These are phyloP conservation scores for Anguilla marmorata DNA, from an alignment of 2,797 vertebrate genomes.

Conservation along the genomic window DNA sequence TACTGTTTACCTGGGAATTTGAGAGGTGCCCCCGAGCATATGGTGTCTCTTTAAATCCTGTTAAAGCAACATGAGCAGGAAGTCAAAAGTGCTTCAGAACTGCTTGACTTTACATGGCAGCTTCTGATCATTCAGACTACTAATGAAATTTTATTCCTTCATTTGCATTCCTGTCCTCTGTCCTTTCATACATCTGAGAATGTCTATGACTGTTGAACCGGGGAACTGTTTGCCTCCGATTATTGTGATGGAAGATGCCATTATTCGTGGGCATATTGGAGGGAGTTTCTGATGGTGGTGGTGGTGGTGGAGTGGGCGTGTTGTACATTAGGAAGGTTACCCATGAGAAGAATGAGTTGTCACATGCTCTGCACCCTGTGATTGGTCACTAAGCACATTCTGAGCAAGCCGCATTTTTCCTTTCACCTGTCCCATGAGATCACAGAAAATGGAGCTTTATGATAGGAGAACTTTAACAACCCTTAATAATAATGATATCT, in stretches of 20 bases:
- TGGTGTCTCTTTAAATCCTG: conserved; percentile 4
- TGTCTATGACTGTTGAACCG: not conserved
- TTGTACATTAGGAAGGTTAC: too few relatives aligned
- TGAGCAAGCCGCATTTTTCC: not conserved
- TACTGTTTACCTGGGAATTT: not conserved
- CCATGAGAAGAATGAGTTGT: too few relatives aligned
- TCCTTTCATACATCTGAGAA: not conserved
- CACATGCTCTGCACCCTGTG: not conserved
- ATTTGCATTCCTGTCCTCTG: not conserved
- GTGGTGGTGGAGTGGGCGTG: too few relatives aligned
- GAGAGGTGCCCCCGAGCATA: not conserved
- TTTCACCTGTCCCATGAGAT: not conserved
- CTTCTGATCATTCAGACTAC: not conserved
- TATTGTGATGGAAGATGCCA: not conserved
- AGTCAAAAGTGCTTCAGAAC: not conserved
- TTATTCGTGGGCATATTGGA: too few relatives aligned
- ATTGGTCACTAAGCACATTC: not conserved
- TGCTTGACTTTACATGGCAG: not conserved
- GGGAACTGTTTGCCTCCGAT: not conserved
- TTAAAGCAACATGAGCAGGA: not conserved
- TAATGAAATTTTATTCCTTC: not conserved
- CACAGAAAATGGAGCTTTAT: not conserved
- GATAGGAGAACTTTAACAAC: not conserved
- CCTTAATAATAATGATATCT: not conserved
- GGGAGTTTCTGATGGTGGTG: too few relatives aligned